Base-by-base conservation (phyloP, 23 tunicate species). In the Phallusia fumigata region DNA sequence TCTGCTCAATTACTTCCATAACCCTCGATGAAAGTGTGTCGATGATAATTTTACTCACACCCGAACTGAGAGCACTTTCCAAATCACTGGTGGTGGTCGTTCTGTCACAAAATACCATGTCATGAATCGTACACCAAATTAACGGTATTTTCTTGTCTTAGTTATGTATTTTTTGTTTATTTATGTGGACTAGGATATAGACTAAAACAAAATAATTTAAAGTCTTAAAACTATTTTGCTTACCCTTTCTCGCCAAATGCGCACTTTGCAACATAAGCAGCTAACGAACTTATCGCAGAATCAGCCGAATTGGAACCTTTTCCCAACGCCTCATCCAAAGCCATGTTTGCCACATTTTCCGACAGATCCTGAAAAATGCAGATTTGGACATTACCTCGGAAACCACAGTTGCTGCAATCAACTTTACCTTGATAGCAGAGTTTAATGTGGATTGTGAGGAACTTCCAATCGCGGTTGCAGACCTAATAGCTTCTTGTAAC, bases 31-130 rank as follows among this genome's bases (percentile, higher is more conserved):
- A 58, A 30, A 87, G 73, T 32, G 83, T 87, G 31, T 81, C 90
- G 32, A 84, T 81, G 33, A 87, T 79, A 31, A 87, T 75, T 72
- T 81, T 64, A 53, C 90, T 81, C 28, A 87, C 90, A 21, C 85
- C 90, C 32, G 90, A 87, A 73, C 90, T 81, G 11, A 87, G n/a
- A 18, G 81, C 79, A 32, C 86, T 82, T 80, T 87, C 81, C 26
- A 87, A 30, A 24, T 85, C 80, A 52, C 75, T 52, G 34, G 34
- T 21, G 26, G 40, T 44, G 26, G 40, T 44, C 33, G 65, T 32
- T 24, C 84, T 80, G 64, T 24, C 15, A 78, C 16, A 22, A 34
- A 40, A 40, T 40, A 3, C 10, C 10, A 10, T 10, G 47, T 40
- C 10, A 40, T 40, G 47, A 3, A 40, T 10, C 47, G 10, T 3